These are phyloP conservation scores for Leucozona laternaria DNA, from an alignment of 2,888 invertebrate species.

Conservation along the genomic window DNA sequence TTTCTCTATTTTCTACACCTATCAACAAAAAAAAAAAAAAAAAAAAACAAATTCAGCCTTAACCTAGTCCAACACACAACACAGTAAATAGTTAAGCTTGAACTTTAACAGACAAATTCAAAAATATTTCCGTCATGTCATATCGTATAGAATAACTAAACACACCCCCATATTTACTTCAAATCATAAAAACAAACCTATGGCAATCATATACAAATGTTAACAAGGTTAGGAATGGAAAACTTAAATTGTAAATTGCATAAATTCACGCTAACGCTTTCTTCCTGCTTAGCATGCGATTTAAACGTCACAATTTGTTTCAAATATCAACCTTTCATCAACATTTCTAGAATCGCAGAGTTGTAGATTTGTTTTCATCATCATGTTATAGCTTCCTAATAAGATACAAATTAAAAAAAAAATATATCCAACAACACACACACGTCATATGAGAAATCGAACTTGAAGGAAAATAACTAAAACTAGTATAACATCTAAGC, in stretches of 20 bases:
- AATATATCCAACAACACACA: neutral
- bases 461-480: conserved; percentile 28
- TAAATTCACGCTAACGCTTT: conserved; percentile 32
- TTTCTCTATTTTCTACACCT: too few species aligned
- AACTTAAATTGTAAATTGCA: neutral
- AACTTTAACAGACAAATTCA: conserved; percentile 17
- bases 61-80: conserved; percentile 3
- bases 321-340: conserved; percentile 17
- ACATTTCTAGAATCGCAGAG: conserved; percentile 36
- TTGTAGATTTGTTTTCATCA: neutral
- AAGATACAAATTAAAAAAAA: conserved; percentile 25
- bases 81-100: neutral
- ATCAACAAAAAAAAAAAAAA: too few species aligned
- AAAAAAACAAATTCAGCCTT: neutral
- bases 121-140: conserved; percentile 61
- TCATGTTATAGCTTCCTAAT: neutral
- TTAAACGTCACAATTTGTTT: conserved; percentile 1
- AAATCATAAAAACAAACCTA: conserved; percentile 16
- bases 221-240: conserved; percentile 42
- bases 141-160: conserved; percentile 5
- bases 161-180: conserved; percentile 55
- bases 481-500: conserved; percentile 26
- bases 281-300: conserved; percentile 52
- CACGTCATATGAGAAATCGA: conserved; percentile 4
- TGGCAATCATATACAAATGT: conserved; percentile 23